Base-by-base conservation (phyloP, 2,113 vertebrate genomes). In the Otis tarda region DNA sequence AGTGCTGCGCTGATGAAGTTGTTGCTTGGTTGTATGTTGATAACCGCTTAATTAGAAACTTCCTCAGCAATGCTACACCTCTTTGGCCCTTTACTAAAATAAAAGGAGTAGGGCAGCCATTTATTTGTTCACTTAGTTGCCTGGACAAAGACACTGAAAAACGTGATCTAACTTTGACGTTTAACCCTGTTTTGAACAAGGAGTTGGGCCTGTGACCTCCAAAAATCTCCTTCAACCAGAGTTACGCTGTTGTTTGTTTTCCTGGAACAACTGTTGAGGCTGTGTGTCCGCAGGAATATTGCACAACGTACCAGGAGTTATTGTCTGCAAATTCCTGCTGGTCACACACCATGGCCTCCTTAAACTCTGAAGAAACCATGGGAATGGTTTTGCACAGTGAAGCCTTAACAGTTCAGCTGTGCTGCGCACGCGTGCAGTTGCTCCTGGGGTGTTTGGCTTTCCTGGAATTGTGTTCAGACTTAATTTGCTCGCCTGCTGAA, bases 401-500 rank as follows among this genome's bases (percentile, higher is more conserved):
- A 21, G 64, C 5, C 43, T 2, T 1, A 27, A 1, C 67, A 3
- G 83, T 3, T 69, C 11, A 0, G 63, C 2, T 45, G 19, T 11
- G 31, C 59, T 7, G 47, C 6, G 2, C 6, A 0, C 4, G n/a
- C 22, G 59, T 3, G 8, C 27, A 4, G 63, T 2, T 2, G 49
- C 39, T 17, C 3, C 1, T 15, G 49, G 2, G 53, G 3, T 18
- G 37, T 0, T 0, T 2, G 2, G 43, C 68, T 68, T 24, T 21
- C 33, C 87, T 56, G 82, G n/a, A 2, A 3, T 18, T 23, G 47
- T 8, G 6, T 14, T 0, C 19, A n/a, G 49, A 7, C 39, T 35
- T 0, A 2, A 4, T 59, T 33, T 71, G 28, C 67, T 65, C 43
- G 4, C 81, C 75, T 75, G 59, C 45, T 33, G 35, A 2, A 4